These are phyloP conservation scores for Auanema sp. DNA, from an alignment of 2,888 invertebrate species.

Conservation along the genomic window DNA sequence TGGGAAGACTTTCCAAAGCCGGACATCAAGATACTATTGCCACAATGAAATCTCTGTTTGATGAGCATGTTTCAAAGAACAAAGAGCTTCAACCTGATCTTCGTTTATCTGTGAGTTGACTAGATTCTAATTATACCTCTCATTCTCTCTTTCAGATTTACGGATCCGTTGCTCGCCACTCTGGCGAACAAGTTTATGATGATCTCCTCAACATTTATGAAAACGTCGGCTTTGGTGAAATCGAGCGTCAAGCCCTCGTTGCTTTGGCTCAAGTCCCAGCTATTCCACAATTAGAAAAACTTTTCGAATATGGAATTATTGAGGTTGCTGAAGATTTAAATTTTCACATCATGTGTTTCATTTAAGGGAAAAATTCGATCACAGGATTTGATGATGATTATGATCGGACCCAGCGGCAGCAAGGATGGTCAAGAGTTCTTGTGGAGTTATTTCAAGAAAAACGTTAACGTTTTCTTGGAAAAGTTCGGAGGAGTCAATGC, in stretches of 20 bases:
- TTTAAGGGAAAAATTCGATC: conserved; percentile 52
- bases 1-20: conserved; percentile 46
- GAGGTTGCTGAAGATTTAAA: conserved; percentile 24
- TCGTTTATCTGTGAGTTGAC: conserved; percentile 28
- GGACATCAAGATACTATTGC: conserved; percentile 53
- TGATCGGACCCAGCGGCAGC: conserved; percentile 34
- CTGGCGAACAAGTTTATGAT: conserved; percentile 36
- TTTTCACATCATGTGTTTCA: background rate
- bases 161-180: conserved; percentile 43
- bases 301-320: conserved; percentile 53
- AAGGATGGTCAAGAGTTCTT: conserved; percentile 45
- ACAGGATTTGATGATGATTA: conserved; percentile 50
- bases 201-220: conserved; percentile 47
- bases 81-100: conserved; percentile 52
- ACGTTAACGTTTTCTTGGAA: conserved; percentile 45
- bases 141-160: conserved; percentile 27
- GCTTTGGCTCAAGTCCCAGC: conserved; percentile 47
- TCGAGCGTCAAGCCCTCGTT: conserved; percentile 47
- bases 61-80: conserved; percentile 41
- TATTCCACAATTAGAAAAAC: conserved; percentile 27
- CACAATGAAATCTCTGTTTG: conserved; percentile 42
- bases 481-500: conserved; percentile 55
- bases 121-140: background rate
- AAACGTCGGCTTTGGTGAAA: conserved; percentile 49
- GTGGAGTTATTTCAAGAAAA: conserved; percentile 56